These are phyloP conservation scores for Nebria ingens DNA, from an alignment of 1,140 invertebrate genomes.

Conservation along the genomic window DNA sequence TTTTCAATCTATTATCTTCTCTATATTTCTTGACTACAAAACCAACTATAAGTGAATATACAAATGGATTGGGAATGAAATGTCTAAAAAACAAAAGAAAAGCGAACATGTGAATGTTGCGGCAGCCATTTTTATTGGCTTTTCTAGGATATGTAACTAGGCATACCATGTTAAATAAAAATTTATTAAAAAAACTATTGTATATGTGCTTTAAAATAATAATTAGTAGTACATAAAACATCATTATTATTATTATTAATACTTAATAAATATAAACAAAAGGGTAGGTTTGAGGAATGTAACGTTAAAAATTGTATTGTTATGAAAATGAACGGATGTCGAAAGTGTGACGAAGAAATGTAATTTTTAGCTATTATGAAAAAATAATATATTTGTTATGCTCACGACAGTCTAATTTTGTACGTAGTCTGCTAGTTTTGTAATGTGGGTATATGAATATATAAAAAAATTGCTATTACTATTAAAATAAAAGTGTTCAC, in stretches of 20 bases:
- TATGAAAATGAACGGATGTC: neutral
- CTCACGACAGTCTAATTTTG: constrained; percentile 28
- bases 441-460: constrained; percentile 14
- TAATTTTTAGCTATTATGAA: constrained; percentile 7
- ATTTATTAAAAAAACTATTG: constrained; percentile 4
- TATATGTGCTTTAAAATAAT: constrained; percentile 5
- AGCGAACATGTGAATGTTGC: constrained; percentile 1
- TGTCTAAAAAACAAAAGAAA: constrained; percentile 1
- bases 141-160: constrained; percentile 1
- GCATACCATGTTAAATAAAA: constrained; percentile 5
- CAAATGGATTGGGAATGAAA: neutral
- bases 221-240: neutral
- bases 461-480: constrained; percentile 3
- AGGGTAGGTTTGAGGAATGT: neutral
- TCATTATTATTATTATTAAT: neutral
- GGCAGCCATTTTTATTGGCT: neutral
- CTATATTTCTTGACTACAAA: neutral
- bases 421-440: constrained; percentile 23
- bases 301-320: neutral
- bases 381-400: constrained; percentile 22
- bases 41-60: neutral
- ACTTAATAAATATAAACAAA: neutral
- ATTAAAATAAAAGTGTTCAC: constrained; percentile 8
- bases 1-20: neutral
- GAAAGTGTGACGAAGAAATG: neutral